These are phyloP conservation scores for Agrilus mali DNA, from an alignment of 2,888 invertebrate species.

Conservation along the genomic window DNA sequence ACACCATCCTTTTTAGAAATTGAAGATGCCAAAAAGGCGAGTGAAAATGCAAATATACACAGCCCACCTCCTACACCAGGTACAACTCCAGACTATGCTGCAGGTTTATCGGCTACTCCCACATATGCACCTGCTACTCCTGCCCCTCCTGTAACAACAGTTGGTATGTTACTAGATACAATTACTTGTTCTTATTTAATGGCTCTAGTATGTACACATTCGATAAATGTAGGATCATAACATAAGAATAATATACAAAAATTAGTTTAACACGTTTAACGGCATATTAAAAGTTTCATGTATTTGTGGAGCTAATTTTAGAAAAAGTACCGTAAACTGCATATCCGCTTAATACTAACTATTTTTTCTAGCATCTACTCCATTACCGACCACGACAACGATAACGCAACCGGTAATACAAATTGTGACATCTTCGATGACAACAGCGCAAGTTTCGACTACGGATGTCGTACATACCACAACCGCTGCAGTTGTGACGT, in stretches of 20 bases:
- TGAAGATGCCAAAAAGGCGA: conserved; percentile 52
- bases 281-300: too few relatives aligned
- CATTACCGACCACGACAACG: conserved; percentile 31
- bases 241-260: too few relatives aligned
- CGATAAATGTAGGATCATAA: too few relatives aligned
- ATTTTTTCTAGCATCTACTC: conserved; percentile 26
- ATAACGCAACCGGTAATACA: conserved; percentile 29
- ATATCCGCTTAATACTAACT: conserved; percentile 14
- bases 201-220: too few relatives aligned
- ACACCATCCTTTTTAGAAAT: conserved; percentile 34
- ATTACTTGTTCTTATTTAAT: not conserved
- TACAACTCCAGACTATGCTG: conserved; percentile 71
- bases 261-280: too few relatives aligned
- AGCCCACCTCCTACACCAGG: conserved; percentile 26
- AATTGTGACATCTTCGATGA: conserved; percentile 11
- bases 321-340: too few relatives aligned
- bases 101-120: conserved; percentile 53
- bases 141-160: conserved; percentile 24
- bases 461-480: conserved; percentile 1
- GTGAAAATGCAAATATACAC: conserved; percentile 30
- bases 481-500: conserved; percentile 17
- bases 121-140: conserved; percentile 33
- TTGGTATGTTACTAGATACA: conserved; percentile 17
- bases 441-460: not conserved
- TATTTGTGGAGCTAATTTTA: too few relatives aligned